Percentiles rank a stretch among this genome's conserved stretches.
Conservation (phyloP, 1,140 invertebrate species). For the Arctopsyche grandis region DNA sequence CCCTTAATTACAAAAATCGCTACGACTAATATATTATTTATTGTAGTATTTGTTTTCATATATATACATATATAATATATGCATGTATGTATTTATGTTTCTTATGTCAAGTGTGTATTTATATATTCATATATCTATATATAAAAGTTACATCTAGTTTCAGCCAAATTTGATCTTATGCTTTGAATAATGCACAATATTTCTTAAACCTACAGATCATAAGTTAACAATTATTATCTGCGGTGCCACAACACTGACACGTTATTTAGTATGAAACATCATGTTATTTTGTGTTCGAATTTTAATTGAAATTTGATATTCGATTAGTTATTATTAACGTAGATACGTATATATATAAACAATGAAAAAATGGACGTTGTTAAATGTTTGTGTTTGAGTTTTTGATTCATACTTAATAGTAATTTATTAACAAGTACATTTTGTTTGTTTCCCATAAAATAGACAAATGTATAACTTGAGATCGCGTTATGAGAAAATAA, state of each 20-base stretch:
- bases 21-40: constrained; percentile 15
- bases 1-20: constrained; percentile 22
- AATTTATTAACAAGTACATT: neutral
- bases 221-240: constrained; percentile 40
- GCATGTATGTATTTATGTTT: neutral
- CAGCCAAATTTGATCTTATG: constrained; percentile 39
- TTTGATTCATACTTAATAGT: neutral
- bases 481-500: constrained; percentile 16
- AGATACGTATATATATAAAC: too few species aligned
- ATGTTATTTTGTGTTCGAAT: neutral
- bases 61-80: neutral
- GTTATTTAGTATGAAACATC: constrained; percentile 22
- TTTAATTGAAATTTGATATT: neutral
- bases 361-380: neutral
- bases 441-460: neutral
- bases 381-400: neutral
- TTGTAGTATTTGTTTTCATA: neutral
- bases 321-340: too few species aligned
- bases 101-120: neutral
- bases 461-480: constrained; percentile 3
- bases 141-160: constrained; percentile 36
- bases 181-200: constrained; percentile 39
- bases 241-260: constrained; percentile 1
- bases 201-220: constrained; percentile 33
- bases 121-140: constrained; percentile 32